Base-by-base conservation (phyloP, 2,888 invertebrate species). In the Physocephala rufipes region DNA sequence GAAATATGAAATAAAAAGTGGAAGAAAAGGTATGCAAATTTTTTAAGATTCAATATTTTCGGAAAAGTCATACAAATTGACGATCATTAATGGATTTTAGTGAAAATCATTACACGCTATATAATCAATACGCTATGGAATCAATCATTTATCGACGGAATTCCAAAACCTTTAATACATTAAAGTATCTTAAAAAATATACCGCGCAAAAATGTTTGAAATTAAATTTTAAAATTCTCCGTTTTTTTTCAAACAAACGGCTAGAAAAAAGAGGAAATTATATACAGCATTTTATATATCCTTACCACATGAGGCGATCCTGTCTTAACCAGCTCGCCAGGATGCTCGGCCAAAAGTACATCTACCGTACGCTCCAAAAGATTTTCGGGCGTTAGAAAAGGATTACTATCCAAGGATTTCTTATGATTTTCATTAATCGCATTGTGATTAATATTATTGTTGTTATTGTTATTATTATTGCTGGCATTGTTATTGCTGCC, bases 281-380 rank as follows among this genome's bases (percentile, higher is more conserved):
- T 16, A 51, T 12, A 16, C 19, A 19, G n/a, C n/a, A n/a, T n/a
- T n/a, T n/a, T n/a, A n/a, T n/a, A n/a, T n/a, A n/a, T 61, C 87
- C 88, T 87, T 79, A 97, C 93, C 85, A 98, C 93, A 88, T 96
- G 93, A 1, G 97, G 97, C 82, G 94, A 92, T n/a, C 97, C 98
- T 77, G 99, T 99, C 83, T 96, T 90, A 73, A 97, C 92, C 77
- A 98, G 88, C 87, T 96, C 95, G 21, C 96, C 96, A 2, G 96
- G 95, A 87, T 96, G 96, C 82, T 96, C 96, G 68, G 95, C 93
- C 73, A 96, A 87, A 74, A 95, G 88, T 65, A 94, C 93, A 83
- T 95, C 95, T 74, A 95, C 87, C 2, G 95, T 94, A 76, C 95
- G 89, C 82, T 95, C 95, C 62, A 94, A 93, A 76, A 95, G 87